Percentiles rank a stretch among this genome's conserved stretches.
phyloP scores from a whole-genome alignment of 2,888 invertebrate genomes.

The Drosophila recens region DNA sequence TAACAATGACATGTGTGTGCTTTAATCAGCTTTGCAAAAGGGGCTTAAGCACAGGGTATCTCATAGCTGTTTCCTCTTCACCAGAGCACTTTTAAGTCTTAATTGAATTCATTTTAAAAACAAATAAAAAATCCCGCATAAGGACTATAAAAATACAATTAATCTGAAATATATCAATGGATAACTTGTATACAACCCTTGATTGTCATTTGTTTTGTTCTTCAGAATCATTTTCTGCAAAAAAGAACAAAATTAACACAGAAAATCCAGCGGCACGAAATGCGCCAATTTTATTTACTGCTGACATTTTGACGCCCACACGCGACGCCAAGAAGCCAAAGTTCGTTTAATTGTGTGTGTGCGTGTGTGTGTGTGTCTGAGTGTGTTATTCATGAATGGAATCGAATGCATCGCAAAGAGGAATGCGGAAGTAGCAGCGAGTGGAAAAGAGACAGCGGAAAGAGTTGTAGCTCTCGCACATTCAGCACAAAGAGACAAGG shows the following conservation, averaged over 20 bases:
- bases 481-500: constrained; percentile 28
- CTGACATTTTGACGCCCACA: constrained; percentile 69
- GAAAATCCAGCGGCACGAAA: constrained; percentile 38
- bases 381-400: constrained; percentile 58
- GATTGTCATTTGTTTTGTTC: constrained; percentile 11
- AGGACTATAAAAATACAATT: not conserved
- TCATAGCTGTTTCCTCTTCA: too few relatives aligned
- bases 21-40: too few relatives aligned
- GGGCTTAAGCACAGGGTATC: too few relatives aligned
- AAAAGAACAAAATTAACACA: constrained; percentile 13
- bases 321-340: constrained; percentile 48
- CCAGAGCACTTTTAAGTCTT: not conserved
- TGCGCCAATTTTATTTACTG: constrained; percentile 71
- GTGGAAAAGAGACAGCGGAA: constrained; percentile 18
- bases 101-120: not conserved
- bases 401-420: constrained; percentile 24
- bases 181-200: constrained; percentile 3
- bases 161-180: not conserved
- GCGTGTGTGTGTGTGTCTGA: not conserved
- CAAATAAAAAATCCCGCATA: not conserved
- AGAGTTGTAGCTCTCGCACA: constrained; percentile 23
- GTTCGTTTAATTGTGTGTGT: constrained; percentile 45
- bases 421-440: constrained; percentile 47
- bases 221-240: constrained; percentile 24
- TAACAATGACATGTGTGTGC: too few relatives aligned